Base-by-base conservation (phyloP, 2,113 vertebrate genomes). In the Lonchura striata region DNA sequence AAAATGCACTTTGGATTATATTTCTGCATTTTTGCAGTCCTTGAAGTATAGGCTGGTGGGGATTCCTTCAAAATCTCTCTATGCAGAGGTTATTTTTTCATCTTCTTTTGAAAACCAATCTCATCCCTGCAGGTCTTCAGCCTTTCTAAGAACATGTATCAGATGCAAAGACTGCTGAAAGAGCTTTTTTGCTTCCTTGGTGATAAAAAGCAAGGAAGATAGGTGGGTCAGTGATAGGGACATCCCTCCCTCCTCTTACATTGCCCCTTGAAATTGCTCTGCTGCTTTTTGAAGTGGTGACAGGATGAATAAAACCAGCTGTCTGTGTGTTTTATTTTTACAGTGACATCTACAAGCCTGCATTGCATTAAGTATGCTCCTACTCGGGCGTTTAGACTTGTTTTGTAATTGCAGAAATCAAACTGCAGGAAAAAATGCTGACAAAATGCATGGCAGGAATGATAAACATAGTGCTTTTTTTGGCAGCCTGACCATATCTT, bases 351-450 rank as follows among this genome's bases (percentile, higher is more conserved):
- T 93, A 94, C 92, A 86, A 94, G 82, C 71, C 88, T 91, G 82
- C 82, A 65, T 37, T 92, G 41, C 90, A 97, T 96, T 96, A 96
- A 89, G 72, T 86, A 59, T 41, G 70, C 90, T 95, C 68, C 85
- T 57, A 90, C 95, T 94, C 91, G 95, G 91, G 63, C 77, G 0
- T 82, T 97, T 82, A 93, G 91, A 24, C 74, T 94, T 93, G 95
- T 88, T 96, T 96, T 94, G 85, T 95, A 97, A 95, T 97, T 96
- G 89, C 90, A 96, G 95, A 86, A 97, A 95, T 95, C 93, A 97
- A 91, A 96, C 88, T 81, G 78, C 64, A 93, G 84, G 92, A 76
- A 93, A 95, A 96, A 91, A 86, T 59, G 92, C 92, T 97, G 94
- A 97, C 94, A 96, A 94, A 95, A 94, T 11, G 53, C 82, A 84